These are phyloP conservation scores for Clusia tigrina DNA, from an alignment of 2,888 invertebrate genomes.

Conservation along the genomic window DNA sequence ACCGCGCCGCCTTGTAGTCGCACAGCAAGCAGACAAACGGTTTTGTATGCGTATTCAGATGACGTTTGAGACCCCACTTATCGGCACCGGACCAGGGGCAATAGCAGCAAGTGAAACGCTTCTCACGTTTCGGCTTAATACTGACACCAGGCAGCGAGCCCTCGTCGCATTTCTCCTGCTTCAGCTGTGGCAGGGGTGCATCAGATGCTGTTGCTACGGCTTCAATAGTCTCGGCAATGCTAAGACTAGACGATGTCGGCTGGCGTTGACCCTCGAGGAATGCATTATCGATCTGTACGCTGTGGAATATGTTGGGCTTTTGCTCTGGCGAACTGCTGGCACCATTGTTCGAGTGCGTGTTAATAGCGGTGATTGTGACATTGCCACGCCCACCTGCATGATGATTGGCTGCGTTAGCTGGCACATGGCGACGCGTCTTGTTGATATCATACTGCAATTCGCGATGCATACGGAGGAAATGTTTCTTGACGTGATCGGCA, in stretches of 20 bases:
- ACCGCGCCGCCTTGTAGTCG: slow-evolving; percentile 92
- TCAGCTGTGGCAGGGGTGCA: slow-evolving; percentile 58
- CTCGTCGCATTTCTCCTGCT: slow-evolving; percentile 63
- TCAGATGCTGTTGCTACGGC: slow-evolving; percentile 63
- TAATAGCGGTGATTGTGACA: slow-evolving; percentile 57
- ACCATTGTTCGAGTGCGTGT: slow-evolving; percentile 30
- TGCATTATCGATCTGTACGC: slow-evolving; percentile 49
- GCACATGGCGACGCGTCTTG: slow-evolving; percentile 72
- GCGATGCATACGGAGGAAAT: slow-evolving; percentile 90
- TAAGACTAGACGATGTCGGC: slow-evolving; percentile 62
- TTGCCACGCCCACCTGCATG: slow-evolving; percentile 68
- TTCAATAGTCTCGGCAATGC: slow-evolving; percentile 64
- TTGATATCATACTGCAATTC: slow-evolving; percentile 88
- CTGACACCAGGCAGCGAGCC: slow-evolving; percentile 43
- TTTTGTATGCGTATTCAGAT: slow-evolving; percentile 91
- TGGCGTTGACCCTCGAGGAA: slow-evolving; percentile 61
- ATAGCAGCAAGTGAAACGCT: slow-evolving; percentile 85
- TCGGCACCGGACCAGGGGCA: slow-evolving; percentile 93
- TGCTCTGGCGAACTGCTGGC: slow-evolving; percentile 47
- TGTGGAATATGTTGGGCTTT: slow-evolving; percentile 52
- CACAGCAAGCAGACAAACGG: slow-evolving; percentile 90
- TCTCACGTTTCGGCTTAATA: slow-evolving; percentile 69
- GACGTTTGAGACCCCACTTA: slow-evolving; percentile 92
- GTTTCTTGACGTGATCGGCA: slow-evolving; percentile 94
- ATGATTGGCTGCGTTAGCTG: slow-evolving; percentile 64